These are phyloP conservation scores for Pseudochaenichthys georgianus DNA, from an alignment of 2,797 vertebrate species.

Conservation along the genomic window DNA sequence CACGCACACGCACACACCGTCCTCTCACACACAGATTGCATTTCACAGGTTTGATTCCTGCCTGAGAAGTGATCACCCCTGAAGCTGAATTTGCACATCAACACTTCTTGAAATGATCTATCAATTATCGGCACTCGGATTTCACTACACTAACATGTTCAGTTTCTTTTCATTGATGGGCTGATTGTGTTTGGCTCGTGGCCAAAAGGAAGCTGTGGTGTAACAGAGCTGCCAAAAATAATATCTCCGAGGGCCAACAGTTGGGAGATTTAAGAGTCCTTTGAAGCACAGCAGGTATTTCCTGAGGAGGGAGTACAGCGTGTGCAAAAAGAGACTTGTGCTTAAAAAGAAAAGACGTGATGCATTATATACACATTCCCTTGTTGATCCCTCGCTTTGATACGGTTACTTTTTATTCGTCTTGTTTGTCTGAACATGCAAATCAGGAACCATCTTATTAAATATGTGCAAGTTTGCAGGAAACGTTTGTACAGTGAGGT, in stretches of 20 bases:
- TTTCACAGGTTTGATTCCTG: constrained; percentile 10
- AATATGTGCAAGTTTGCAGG: too few relatives aligned
- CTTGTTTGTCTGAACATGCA: too few relatives aligned
- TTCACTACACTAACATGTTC: too few relatives aligned
- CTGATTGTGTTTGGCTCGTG: background rate
- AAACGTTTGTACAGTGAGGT: too few relatives aligned
- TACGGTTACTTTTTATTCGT: too few relatives aligned
- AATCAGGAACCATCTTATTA: too few relatives aligned
- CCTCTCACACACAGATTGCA: background rate
- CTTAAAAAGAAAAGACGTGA: too few relatives aligned
- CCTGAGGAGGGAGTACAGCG: background rate
- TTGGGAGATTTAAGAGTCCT: background rate
- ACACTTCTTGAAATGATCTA: background rate
- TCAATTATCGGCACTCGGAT: background rate
- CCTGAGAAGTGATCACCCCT: background rate
- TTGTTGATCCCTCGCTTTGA: too few relatives aligned
- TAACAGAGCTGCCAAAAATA: constrained; percentile 6
- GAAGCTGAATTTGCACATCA: background rate
- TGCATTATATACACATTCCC: too few relatives aligned
- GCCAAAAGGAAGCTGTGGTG: background rate
- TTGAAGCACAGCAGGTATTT: constrained; percentile 21
- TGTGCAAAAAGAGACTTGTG: background rate
- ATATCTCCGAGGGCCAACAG: background rate
- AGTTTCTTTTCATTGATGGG: background rate
- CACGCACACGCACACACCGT: background rate